Evolutionary conservation across 2,113 vertebrate species (phyloP).

Genomic region (Clarias macrocephalus): DNA sequence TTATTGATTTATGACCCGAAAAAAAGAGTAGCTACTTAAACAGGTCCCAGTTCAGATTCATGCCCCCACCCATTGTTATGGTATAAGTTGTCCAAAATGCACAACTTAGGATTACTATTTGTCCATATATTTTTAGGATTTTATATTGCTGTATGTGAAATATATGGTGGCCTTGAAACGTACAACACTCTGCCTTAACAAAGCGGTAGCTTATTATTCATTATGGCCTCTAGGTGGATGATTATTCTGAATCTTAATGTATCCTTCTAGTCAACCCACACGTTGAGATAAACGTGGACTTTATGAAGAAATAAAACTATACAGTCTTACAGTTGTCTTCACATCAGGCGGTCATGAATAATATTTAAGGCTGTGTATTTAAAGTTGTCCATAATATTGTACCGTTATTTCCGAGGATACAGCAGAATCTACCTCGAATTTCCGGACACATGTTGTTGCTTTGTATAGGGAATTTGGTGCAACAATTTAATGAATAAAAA

Average conservation of each 20-base stretch:
- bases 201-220: conserved; percentile 37
- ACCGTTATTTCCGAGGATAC: not conserved
- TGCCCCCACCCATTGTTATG: conserved; percentile 22
- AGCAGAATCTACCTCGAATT: not conserved
- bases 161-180: conserved; percentile 15
- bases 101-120: conserved; percentile 22
- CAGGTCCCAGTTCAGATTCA: conserved; percentile 59
- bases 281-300: conserved; percentile 1
- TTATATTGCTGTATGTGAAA: conserved; percentile 32
- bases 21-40: conserved; percentile 80
- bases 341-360: conserved; percentile 8
- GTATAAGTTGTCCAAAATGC: conserved; percentile 43
- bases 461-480: not conserved
- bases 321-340: not conserved
- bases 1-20: conserved; percentile 84
- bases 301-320: not conserved
- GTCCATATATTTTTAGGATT: conserved; percentile 36
- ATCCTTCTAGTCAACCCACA: not conserved
- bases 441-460: not conserved
- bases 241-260: conserved; percentile 41
- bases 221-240: conserved; percentile 36
- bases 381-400: not conserved
- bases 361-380: conserved; percentile 4
- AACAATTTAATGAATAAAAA: not conserved
- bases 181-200: conserved; percentile 31